Evolutionary conservation across 2,797 vertebrate species (phyloP).

Genomic region (Centropyge bicolor): DNA sequence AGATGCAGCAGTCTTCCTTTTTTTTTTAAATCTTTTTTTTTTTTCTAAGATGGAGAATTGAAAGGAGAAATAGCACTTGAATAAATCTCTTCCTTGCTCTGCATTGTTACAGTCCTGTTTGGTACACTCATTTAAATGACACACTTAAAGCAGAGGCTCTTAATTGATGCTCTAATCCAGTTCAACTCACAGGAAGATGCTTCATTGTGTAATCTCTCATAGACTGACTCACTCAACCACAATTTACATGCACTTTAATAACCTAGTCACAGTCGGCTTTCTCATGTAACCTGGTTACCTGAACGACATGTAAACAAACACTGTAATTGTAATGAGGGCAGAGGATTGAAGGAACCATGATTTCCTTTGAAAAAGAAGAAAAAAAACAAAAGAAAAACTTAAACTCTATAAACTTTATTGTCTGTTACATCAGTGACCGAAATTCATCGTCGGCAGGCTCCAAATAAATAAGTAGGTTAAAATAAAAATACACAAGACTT

Average conservation of each 20-base stretch:
- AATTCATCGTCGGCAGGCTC: too few species aligned
- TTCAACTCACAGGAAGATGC: neutral
- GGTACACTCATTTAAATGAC: slow-evolving; percentile 8
- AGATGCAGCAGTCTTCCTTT: slow-evolving; percentile 23
- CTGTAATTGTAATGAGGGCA: neutral
- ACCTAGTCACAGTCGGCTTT: neutral
- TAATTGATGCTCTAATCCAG: neutral
- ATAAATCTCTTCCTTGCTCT: neutral
- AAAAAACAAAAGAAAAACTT: neutral
- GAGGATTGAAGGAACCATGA: neutral
- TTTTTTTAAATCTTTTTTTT: slow-evolving; percentile 8
- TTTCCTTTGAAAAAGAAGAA: neutral
- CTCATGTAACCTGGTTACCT: neutral
- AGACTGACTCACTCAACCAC: neutral
- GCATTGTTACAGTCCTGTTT: neutral
- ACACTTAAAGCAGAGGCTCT: neutral
- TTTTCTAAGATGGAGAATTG: slow-evolving; percentile 1
- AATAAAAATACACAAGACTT: too few species aligned
- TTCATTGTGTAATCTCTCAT: slow-evolving; percentile 1
- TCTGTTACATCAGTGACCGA: too few species aligned
- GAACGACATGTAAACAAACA: neutral
- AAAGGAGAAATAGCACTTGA: neutral
- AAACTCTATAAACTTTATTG: too few species aligned
- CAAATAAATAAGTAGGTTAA: too few species aligned
- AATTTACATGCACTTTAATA: neutral